Evolutionary conservation across 1,140 invertebrate species (phyloP).

Genomic region (Neoseiulus cucumeris): DNA sequence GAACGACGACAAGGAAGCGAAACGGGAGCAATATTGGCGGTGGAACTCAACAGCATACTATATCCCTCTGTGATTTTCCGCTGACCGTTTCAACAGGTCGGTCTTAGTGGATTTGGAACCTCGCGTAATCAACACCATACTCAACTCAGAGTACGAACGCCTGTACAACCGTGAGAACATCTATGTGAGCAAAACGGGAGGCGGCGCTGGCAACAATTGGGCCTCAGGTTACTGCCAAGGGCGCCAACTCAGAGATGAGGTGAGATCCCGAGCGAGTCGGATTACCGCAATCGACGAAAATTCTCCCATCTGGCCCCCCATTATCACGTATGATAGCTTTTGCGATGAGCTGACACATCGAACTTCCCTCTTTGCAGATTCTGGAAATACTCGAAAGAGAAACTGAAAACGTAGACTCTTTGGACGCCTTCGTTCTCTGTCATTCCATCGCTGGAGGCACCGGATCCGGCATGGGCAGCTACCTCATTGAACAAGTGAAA

Average conservation of each 20-base stretch:
- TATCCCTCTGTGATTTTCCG: too few relatives aligned
- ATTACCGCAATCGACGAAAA: too few relatives aligned
- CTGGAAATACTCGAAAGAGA: slow-evolving; percentile 98
- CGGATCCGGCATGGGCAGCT: slow-evolving; percentile 61
- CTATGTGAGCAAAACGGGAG: slow-evolving; percentile 88
- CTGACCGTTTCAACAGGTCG: slow-evolving; percentile 33
- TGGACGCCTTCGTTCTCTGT: slow-evolving; percentile 96
- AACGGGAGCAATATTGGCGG: too few relatives aligned
- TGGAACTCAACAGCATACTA: too few relatives aligned
- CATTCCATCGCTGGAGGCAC: slow-evolving; percentile 98
- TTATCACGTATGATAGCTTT: too few relatives aligned
- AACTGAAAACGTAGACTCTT: slow-evolving; percentile 91
- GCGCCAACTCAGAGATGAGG: background rate
- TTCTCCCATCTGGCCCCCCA: too few relatives aligned
- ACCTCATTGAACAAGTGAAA: slow-evolving; percentile 35
- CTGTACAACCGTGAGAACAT: slow-evolving; percentile 97
- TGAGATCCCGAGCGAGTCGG: too few relatives aligned
- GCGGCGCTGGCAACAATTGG: slow-evolving; percentile 99
- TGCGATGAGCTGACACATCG: too few relatives aligned
- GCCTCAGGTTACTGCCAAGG: slow-evolving; percentile 71
- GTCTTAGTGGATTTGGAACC: slow-evolving; percentile 92
- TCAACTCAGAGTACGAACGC: slow-evolving; percentile 86
- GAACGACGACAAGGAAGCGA: too few relatives aligned
- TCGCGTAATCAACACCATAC: slow-evolving; percentile 86
- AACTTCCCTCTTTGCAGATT: slow-evolving; percentile 41